Evolutionary conservation across 2,113 vertebrate species (phyloP), one percentile per base, ranked within the genome.

Genomic region (Seriola quinqueradiata): DNA sequence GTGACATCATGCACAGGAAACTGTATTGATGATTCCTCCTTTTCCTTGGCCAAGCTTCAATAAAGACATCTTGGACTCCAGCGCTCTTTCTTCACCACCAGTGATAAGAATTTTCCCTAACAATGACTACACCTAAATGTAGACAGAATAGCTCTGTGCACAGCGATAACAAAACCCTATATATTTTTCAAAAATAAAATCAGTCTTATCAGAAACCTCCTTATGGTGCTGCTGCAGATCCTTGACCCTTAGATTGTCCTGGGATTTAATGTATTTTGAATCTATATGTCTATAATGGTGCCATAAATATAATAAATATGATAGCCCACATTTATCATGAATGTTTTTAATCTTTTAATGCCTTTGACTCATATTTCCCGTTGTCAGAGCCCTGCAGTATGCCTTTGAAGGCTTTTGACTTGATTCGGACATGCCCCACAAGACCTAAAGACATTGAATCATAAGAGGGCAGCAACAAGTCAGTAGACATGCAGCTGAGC

Each of bases 401-500:
- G 40, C 44, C 69, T 38, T 14, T 64, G 36, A 64, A 59, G 52
- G 14, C 10, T 25, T 61, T 3, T 21, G 42, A 55, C 44, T 42
- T 19, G 44, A 74, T 58, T 76, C 68, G 71, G 71, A 75, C 21
- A 38, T 6, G 42, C 32, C 34, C 77, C 65, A 57, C 42, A 38
- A 48, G 38, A 57, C 28, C 66, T 67, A 14, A 61, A 58, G 54
- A 65, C 16, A 58, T 71, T 44, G 70, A 90, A 85, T 76, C 70
- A 74, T 38, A 38, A 73, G 38, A 54, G n/a, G 70, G 66, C 25
- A 23, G 14, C 48, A 42, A 61, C 10, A 92, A 87, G 71, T 75
- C 71, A 87, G 83, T 81, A 81, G 76, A 84, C 36, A 8, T 64
- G 48, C 71, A 84, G 70, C 60, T 57, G 71, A 84, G 78, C 67